Conservation (phyloP, 2,797 vertebrate genomes). For the Rachycentron canadum region DNA sequence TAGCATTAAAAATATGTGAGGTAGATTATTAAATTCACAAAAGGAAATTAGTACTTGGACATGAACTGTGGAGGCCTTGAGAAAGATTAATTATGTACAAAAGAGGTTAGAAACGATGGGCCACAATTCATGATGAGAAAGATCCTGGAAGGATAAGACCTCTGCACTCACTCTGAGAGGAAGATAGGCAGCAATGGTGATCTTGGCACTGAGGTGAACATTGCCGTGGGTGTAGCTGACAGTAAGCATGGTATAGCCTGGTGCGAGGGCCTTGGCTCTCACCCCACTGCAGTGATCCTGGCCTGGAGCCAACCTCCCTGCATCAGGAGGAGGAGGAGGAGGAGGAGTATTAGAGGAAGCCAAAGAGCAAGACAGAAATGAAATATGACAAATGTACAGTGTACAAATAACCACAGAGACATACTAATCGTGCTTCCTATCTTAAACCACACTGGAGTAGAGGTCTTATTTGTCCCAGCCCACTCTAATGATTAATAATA, state of each 20-base stretch:
- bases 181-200: conserved; percentile 91
- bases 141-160: conserved; percentile 15
- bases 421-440: conserved; percentile 33
- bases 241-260: conserved; percentile 86
- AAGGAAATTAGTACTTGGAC: neutral
- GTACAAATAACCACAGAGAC: conserved; percentile 25
- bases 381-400: conserved; percentile 36
- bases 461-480: conserved; percentile 10
- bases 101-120: neutral
- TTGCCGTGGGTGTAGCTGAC: conserved; percentile 88
- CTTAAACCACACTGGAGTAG: conserved; percentile 1
- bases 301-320: conserved; percentile 82
- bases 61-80: neutral
- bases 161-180: conserved; percentile 88
- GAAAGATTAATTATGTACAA: neutral
- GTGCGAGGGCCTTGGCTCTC: conserved; percentile 86
- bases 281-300: conserved; percentile 86
- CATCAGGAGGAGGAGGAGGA: conserved; percentile 15
- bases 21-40: neutral
- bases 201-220: conserved; percentile 89
- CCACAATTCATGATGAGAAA: conserved; percentile 4
- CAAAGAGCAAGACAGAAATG: conserved; percentile 21
- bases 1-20: neutral
- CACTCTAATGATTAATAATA: conserved; percentile 36
- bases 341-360: conserved; percentile 20